phyloP scores from a whole-genome alignment of 2,113 vertebrate genomes.

The Dendrocopos noguchii region DNA sequence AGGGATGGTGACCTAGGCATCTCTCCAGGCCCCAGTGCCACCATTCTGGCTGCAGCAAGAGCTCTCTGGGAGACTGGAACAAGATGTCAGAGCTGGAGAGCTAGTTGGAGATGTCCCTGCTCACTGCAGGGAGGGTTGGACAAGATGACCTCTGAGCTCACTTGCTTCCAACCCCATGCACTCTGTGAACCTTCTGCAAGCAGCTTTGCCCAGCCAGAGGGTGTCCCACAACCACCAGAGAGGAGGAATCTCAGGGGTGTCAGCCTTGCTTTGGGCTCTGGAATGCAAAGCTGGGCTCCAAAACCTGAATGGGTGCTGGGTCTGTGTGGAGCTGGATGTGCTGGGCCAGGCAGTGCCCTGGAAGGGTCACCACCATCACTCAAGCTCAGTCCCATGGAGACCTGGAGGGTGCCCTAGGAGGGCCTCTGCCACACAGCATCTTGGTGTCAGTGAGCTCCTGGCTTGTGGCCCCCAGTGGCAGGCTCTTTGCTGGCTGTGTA shows the following conservation, averaged over 20 bases:
- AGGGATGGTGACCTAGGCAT: not conserved
- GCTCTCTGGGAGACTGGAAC: not conserved
- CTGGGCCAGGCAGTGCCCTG: not conserved
- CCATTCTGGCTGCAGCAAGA: rapidly evolving
- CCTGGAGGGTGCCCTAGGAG: not conserved
- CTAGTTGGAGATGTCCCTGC: no score
- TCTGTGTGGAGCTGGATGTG: not conserved
- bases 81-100: no score
- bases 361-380: rapidly evolving
- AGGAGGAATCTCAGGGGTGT: rapidly evolving
- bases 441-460: rapidly evolving
- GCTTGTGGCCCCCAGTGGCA: not conserved
- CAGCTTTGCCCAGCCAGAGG: not conserved
- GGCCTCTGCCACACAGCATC: not conserved
- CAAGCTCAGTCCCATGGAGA: not conserved
- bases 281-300: not conserved
- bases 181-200: not conserved
- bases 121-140: no score
- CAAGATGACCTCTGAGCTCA: no score
- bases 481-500: not conserved
- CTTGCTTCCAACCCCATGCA: no score
- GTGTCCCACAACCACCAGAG: not conserved
- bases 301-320: not conserved
- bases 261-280: not conserved
- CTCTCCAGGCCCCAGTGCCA: not conserved